Conservation (phyloP, 1,140 invertebrate species). For the Dendroctonus ponderosae region DNA sequence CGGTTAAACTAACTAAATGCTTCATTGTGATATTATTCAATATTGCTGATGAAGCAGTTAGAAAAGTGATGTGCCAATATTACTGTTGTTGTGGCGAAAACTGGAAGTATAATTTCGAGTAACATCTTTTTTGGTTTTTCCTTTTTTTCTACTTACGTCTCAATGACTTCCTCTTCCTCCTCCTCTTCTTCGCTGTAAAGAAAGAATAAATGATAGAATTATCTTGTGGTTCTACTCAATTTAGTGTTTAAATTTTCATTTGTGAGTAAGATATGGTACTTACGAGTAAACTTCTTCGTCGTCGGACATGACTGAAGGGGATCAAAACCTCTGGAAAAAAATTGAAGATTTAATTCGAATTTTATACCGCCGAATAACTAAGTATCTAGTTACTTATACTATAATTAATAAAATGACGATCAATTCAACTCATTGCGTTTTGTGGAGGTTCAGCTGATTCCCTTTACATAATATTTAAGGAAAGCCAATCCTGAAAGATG, state of each 20-base stretch:
- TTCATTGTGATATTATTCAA: no score
- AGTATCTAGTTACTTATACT: no score
- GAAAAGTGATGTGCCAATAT: no score
- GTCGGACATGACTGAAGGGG: constrained; percentile 61
- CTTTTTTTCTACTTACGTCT: constrained; percentile 63
- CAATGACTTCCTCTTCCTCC: constrained; percentile 64
- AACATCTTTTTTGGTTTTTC: no score
- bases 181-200: constrained; percentile 60
- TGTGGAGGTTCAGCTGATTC: no score
- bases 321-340: constrained; percentile 25
- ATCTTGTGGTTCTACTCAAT: background rate
- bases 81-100: no score
- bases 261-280: constrained; percentile 49
- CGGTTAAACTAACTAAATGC: no score
- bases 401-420: no score
- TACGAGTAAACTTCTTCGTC: constrained; percentile 72
- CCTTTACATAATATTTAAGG: background rate
- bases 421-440: no score
- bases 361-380: no score
- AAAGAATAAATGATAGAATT: constrained; percentile 32
- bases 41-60: no score
- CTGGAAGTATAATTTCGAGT: no score
- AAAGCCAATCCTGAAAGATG: constrained; percentile 28
- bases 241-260: background rate
- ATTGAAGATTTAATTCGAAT: constrained; percentile 8